Base-by-base conservation (phyloP, 1,140 invertebrate genomes). In the Stegodyphus mimosarum region DNA sequence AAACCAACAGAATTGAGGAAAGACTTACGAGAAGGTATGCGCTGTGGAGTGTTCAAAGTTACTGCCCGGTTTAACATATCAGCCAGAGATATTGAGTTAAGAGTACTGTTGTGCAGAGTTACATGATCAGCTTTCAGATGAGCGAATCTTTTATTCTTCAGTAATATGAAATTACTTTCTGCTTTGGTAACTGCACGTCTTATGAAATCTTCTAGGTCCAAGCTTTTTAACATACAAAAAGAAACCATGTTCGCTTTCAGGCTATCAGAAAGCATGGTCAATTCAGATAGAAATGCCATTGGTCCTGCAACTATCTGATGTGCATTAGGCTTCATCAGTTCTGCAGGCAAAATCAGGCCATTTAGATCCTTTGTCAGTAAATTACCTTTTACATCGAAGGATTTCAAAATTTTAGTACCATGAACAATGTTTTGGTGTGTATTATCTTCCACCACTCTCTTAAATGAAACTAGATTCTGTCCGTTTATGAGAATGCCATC, bases 21-120 rank as follows among this genome's bases (percentile, higher is more conserved):
- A 11, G 7, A 67, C n/a, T 83, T 83, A 6, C 6, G 13, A n/a
- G 9, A 15, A 0, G n/a, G 9, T 9, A 83, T 67, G 33, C 67
- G 33, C 49, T 83, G 81, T 1, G n/a, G 17, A 18, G 71, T 75
- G 6, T 83, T 75, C 48, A 83, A 52, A 0, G 81, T 83, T 0
- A 75, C 81, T 18, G 67, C 13, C 67, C 81, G 51, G 13, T 15
- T 18, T 60, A 67, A 0, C 49, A 69, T 33, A 3, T 33, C 33
- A 33, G 33, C 33, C 33, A 33, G 33, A 33, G 1, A 33, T 33
- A 33, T 3, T 33, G 33, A 33, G 33, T 33, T 33, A 3, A 33
- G 33, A 33, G 33, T 33, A 33, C 33, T 33, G 33, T 33, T 33
- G 33, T 33, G 3, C 33, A 33, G 33, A 3, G 33, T 33, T 33